These are phyloP conservation scores for Echeneis naucrates DNA, from an alignment of 2,797 vertebrate species.

Conservation along the genomic window DNA sequence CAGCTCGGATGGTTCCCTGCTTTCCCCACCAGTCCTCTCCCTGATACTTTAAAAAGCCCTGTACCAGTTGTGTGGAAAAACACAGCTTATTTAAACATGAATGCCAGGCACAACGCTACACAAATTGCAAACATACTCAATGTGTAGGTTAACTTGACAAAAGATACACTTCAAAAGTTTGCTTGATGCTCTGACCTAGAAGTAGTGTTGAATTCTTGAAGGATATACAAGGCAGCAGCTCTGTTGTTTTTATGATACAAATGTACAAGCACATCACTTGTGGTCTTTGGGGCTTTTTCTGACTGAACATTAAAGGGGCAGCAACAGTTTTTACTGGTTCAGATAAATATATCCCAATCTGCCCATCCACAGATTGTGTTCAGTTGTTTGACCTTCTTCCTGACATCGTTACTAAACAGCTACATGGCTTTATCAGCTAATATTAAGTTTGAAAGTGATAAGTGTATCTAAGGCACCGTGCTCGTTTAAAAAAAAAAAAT, in stretches of 20 bases:
- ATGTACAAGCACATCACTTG: too few relatives aligned
- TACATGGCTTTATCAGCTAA: background rate
- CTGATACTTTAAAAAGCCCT: slow-evolving; percentile 35
- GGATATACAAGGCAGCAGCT: background rate
- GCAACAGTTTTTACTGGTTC: background rate
- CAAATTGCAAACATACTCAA: slow-evolving; percentile 15
- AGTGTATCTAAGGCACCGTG: background rate
- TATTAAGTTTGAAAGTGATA: background rate
- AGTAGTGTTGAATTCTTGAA: background rate
- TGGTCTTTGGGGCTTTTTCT: background rate
- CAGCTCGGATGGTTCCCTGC: too few relatives aligned
- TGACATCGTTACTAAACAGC: background rate
- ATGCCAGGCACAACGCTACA: slow-evolving; percentile 23
- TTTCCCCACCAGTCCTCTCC: slow-evolving; percentile 39
- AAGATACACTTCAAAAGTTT: slow-evolving; percentile 1
- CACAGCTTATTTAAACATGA: slow-evolving; percentile 16
- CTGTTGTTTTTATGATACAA: too few relatives aligned
- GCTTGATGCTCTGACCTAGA: background rate
- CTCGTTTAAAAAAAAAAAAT: background rate
- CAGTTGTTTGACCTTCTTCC: background rate
- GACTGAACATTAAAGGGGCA: background rate
- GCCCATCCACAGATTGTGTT: background rate
- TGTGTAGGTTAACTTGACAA: background rate
- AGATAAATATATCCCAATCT: background rate
- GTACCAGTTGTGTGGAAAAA: slow-evolving; percentile 53